phyloP scores from a whole-genome alignment of 2,888 invertebrate genomes.

The Argynnis bischoffii region DNA sequence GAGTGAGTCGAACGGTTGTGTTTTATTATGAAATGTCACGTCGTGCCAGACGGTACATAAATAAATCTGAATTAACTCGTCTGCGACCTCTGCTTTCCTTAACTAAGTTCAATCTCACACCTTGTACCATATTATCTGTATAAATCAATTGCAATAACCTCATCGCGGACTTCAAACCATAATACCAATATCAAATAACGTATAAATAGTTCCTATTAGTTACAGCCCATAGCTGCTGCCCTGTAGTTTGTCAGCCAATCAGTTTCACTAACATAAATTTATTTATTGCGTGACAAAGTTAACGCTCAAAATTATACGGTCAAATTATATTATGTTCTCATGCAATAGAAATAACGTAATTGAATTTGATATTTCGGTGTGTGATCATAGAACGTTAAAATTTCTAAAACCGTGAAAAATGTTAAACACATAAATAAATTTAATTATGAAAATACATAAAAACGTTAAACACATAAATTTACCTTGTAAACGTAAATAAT shows the following conservation, averaged over 20 bases:
- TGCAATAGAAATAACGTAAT: conserved; percentile 33
- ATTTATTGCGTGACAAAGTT: conserved; percentile 39
- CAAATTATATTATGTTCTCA: conserved; percentile 35
- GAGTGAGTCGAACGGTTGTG: conserved; percentile 57
- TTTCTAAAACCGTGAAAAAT: too few species aligned
- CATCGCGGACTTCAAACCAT: background rate
- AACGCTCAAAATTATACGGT: conserved; percentile 30
- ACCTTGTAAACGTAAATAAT: too few species aligned
- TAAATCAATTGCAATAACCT: conserved; percentile 30
- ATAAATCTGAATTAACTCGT: conserved; percentile 78
- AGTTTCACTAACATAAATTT: conserved; percentile 35
- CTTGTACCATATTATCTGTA: conserved; percentile 49
- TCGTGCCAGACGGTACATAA: conserved; percentile 77
- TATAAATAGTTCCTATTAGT: conserved; percentile 6
- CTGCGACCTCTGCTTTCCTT: conserved; percentile 69
- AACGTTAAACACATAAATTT: too few species aligned
- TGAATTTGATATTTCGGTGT: conserved; percentile 34
- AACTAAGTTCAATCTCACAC: conserved; percentile 61
- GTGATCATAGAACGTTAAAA: conserved; percentile 6
- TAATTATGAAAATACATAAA: too few species aligned
- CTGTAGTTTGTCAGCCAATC: conserved; percentile 32
- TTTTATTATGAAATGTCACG: conserved; percentile 78
- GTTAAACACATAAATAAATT: too few species aligned
- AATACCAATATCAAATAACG: background rate
- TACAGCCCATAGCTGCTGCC: conserved; percentile 16